Conservation (phyloP, 2,888 invertebrate species). For the Cinara cedri region DNA sequence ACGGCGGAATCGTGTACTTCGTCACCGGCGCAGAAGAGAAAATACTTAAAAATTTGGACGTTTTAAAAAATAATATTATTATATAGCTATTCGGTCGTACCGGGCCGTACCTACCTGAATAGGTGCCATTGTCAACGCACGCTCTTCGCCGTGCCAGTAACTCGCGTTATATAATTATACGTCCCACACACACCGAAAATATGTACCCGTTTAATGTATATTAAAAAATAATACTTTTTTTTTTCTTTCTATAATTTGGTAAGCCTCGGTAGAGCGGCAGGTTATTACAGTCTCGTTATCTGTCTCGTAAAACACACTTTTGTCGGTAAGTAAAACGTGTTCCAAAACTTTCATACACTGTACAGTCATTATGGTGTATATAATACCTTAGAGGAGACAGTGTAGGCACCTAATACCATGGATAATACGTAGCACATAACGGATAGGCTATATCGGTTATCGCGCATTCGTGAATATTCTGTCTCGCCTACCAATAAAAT, state of each 20-base stretch:
- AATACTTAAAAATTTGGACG: background rate
- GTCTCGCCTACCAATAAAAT: too few relatives aligned
- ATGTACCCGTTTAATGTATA: background rate
- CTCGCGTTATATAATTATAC: background rate
- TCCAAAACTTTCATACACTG: too few relatives aligned
- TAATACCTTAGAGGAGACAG: too few relatives aligned
- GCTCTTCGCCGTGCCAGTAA: conserved; percentile 4
- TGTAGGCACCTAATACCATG: too few relatives aligned
- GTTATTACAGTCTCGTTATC: too few relatives aligned
- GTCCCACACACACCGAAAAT: conserved; percentile 4
- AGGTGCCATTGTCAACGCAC: conserved; percentile 6
- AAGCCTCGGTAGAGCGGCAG: too few relatives aligned
- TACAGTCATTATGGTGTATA: too few relatives aligned
- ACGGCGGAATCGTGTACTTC: background rate
- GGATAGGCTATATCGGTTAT: too few relatives aligned
- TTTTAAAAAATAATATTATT: background rate
- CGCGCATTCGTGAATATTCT: too few relatives aligned
- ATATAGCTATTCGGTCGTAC: background rate
- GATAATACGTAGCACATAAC: too few relatives aligned
- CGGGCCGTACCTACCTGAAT: background rate
- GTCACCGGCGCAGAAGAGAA: background rate
- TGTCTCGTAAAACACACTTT: too few relatives aligned
- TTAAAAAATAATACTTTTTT: background rate
- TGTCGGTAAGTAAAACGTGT: too few relatives aligned
- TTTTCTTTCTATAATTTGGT: background rate